Base-by-base conservation (phyloP, 2,888 invertebrate species). In the Noctua janthe region DNA sequence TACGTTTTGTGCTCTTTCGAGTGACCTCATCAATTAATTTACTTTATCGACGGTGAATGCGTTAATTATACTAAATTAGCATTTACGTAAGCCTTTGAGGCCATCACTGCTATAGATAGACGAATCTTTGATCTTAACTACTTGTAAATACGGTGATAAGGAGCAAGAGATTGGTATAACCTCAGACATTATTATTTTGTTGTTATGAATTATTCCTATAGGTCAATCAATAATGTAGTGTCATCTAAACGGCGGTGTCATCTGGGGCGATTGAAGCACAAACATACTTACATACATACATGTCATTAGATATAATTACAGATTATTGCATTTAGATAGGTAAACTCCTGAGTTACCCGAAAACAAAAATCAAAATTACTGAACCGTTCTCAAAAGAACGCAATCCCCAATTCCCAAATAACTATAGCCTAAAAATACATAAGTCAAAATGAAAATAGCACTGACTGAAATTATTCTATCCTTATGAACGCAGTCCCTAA, bases 21-120 rank as follows among this genome's bases (percentile, higher is more conserved):
- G 91, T 94, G 95, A 95, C 95, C 95, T 96, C 95, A 93, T 93
- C 93, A 92, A 95, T 94, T 95, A 95, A 94, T 94, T 94, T 93
- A 94, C 95, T 92, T 93, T 92, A 94, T 93, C 92, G 93, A 91
- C 91, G 92, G 90, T 92, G 91, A 92, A 92, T 93, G 89, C 92
- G 90, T 90, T 94, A 94, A 95, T 94, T 92, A 94, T 88, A 88
- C 87, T 82, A 90, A 94, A 94, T 95, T 94, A 91, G 83, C 89
- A 88, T 91, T 91, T 89, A 89, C 90, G 88, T 90, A 88, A 89
- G 76, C 87, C 74, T 83, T 76, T 85, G 79, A 70, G 47, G 80
- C 69, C 84, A 78, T 79, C 80, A 77, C 78, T 76, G 67, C 79
- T 79, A 83, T 71, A 81, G 54, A 74, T 79, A 84, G 87, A 83